phyloP scores from a whole-genome alignment of 2,113 vertebrate species.

The Myanophis thanlyinensis region DNA sequence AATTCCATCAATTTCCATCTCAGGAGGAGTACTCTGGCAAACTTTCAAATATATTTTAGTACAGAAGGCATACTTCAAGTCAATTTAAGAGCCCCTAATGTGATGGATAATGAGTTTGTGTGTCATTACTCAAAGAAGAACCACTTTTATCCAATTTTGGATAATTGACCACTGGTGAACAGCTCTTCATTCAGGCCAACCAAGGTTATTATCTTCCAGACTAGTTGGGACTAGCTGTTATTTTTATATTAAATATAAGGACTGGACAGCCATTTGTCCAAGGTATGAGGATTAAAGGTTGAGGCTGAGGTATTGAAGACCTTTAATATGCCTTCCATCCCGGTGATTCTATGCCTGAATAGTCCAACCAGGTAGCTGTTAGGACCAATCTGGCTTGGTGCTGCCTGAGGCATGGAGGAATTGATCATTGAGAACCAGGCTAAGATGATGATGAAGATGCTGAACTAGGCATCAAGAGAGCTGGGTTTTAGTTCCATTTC shows the following conservation, averaged over 20 bases:
- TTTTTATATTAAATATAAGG: neutral
- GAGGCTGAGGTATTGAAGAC: neutral
- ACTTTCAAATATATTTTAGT: neutral
- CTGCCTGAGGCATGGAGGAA: neutral
- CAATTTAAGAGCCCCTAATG: no score
- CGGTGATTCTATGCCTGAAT: neutral
- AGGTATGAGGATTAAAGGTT: neutral
- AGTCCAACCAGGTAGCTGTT: neutral
- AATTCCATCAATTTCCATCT: neutral
- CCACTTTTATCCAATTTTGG: neutral
- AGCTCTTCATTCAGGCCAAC: neutral
- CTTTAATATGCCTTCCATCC: neutral
- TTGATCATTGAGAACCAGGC: neutral
- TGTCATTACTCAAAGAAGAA: neutral
- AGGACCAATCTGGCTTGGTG: neutral
- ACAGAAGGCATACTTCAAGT: no score
- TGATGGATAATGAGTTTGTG: neutral
- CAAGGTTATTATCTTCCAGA: neutral
- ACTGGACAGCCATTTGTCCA: neutral
- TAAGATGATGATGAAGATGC: neutral
- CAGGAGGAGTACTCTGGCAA: neutral
- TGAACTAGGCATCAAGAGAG: neutral
- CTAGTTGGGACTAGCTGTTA: neutral
- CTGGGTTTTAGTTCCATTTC: neutral
- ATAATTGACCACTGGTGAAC: neutral